Evolutionary conservation across 2,797 vertebrate species (phyloP).

Genomic region (Cetoscarus ocellatus): DNA sequence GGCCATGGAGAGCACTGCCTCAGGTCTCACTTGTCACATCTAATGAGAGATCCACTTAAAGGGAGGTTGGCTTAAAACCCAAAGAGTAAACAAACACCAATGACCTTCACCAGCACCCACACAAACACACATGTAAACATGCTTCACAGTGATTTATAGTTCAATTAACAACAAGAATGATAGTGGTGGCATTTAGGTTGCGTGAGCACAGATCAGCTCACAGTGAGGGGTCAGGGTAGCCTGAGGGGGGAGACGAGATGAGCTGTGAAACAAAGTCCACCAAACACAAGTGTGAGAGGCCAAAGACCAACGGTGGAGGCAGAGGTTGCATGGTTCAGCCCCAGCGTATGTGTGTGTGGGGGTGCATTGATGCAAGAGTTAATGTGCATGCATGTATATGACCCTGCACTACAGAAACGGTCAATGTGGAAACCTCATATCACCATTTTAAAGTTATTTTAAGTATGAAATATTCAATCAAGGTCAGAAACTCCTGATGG

Average conservation of each 20-base stretch:
- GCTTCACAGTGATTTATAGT: conserved; percentile 56
- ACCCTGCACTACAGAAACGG: conserved; percentile 8
- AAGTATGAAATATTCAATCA: neutral
- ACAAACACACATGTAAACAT: neutral
- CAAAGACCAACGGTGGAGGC: conserved; percentile 16
- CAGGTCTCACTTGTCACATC: conserved; percentile 56
- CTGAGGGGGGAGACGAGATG: conserved; percentile 12
- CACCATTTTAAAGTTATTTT: neutral
- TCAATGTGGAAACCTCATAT: conserved; percentile 1
- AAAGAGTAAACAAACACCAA: conserved; percentile 63
- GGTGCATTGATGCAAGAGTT: conserved; percentile 11
- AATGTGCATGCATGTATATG: conserved; percentile 3
- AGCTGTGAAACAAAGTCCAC: conserved; percentile 16
- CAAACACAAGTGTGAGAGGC: conserved; percentile 17
- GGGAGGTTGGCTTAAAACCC: conserved; percentile 38
- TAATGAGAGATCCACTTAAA: conserved; percentile 60
- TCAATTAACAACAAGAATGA: conserved; percentile 69
- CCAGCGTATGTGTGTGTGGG: neutral
- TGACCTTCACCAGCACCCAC: conserved; percentile 57
- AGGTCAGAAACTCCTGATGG: neutral
- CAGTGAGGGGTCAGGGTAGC: conserved; percentile 33
- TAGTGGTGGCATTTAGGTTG: conserved; percentile 61
- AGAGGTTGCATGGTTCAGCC: conserved; percentile 44
- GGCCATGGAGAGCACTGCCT: conserved; percentile 37
- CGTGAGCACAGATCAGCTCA: conserved; percentile 50